phyloP scores from a whole-genome alignment of 2,888 invertebrate species.

The Calameuta idolon region DNA sequence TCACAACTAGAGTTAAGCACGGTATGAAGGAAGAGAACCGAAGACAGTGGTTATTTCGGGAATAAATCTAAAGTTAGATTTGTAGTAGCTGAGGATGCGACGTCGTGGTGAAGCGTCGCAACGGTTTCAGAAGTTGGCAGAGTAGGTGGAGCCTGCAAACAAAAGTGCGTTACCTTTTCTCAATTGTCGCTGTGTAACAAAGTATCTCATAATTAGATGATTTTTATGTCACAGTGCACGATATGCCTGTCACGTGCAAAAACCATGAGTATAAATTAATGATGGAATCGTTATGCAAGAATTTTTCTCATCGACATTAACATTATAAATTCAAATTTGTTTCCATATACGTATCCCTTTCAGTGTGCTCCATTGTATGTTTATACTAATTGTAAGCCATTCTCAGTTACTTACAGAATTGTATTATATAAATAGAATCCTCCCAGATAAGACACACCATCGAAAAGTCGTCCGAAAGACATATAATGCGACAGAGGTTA shows the following conservation, averaged over 20 bases:
- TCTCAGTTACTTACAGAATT: conserved; percentile 24
- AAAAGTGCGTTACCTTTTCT: background rate
- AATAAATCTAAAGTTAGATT: conserved; percentile 51
- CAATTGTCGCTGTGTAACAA: background rate
- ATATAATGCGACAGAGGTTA: too few species aligned
- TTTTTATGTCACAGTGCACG: background rate
- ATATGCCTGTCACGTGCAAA: background rate
- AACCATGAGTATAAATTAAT: conserved; percentile 16
- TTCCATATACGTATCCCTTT: conserved; percentile 41
- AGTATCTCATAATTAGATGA: background rate
- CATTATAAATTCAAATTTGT: conserved; percentile 48
- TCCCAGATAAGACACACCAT: too few species aligned
- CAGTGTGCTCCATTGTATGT: conserved; percentile 54
- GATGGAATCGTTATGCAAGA: conserved; percentile 41
- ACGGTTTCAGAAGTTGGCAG: conserved; percentile 29
- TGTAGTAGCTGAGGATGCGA: conserved; percentile 18
- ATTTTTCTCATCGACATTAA: conserved; percentile 33
- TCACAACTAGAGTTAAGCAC: conserved; percentile 29
- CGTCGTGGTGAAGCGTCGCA: background rate
- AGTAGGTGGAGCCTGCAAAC: conserved; percentile 18
- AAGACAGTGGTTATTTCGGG: conserved; percentile 48
- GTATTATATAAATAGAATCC: conserved; percentile 15
- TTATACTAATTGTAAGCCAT: conserved; percentile 42
- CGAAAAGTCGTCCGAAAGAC: too few species aligned
- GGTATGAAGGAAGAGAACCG: conserved; percentile 29